These are phyloP conservation scores for Myiozetetes cayanensis DNA, from an alignment of 2,113 vertebrate genomes.

Conservation along the genomic window DNA sequence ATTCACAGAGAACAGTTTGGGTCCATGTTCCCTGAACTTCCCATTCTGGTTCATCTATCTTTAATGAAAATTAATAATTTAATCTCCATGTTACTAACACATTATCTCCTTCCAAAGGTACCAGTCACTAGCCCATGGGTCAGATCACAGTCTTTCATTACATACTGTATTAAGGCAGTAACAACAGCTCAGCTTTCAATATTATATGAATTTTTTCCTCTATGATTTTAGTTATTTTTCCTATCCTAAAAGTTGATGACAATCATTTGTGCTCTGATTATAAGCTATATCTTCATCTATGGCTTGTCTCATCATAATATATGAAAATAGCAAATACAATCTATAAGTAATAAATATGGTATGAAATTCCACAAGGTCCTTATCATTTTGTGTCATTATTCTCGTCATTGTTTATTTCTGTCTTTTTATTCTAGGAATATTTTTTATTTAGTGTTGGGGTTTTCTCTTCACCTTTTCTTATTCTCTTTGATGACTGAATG, in stretches of 20 bases:
- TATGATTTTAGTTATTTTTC: not conserved
- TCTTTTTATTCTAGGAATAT: not conserved
- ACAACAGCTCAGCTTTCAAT: not conserved
- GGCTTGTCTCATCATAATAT: not conserved
- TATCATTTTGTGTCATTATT: not conserved
- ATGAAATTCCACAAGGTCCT: not conserved
- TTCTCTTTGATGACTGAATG: constrained; percentile 26
- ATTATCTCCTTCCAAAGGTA: not conserved
- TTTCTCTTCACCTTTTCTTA: not conserved
- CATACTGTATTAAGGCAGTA: not conserved
- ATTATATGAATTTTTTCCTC: not conserved
- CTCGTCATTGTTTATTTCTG: not conserved
- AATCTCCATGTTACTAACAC: not conserved
- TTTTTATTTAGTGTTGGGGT: not conserved
- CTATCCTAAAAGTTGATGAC: not conserved
- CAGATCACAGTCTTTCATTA: not conserved
- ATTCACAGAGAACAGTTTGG: not conserved
- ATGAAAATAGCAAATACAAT: constrained; percentile 6
- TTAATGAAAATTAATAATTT: constrained; percentile 9
- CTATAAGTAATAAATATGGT: not conserved
- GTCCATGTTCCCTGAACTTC: not conserved
- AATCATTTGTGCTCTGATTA: constrained; percentile 13
- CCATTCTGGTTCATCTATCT: not conserved
- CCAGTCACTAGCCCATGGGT: not conserved
- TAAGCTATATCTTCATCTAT: not conserved